Base-by-base conservation (phyloP, 30 jellyfish, hydroid and myxozoan genomes). In the Morbakka virulenta region DNA sequence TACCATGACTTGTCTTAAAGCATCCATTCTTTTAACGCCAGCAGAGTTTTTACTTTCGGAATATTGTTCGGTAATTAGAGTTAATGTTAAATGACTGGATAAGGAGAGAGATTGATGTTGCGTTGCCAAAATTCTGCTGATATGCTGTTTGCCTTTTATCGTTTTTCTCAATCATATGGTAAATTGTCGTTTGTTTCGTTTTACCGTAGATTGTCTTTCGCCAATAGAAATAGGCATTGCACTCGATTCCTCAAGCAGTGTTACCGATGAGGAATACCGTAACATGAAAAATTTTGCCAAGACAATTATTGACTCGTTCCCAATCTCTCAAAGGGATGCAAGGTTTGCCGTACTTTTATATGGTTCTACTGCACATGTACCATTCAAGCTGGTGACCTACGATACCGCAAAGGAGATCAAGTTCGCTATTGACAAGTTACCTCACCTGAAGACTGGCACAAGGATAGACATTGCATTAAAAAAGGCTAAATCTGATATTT, bases 191-290 rank as follows among this genome's bases (percentile, higher is more conserved):
- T 3, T 11, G 13, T 34, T 24, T 31, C 17, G 23, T 61, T 26
- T 28, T 29, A 13, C 72, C 36, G 3, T 51, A 89, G 97, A 83
- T 71, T 89, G 97, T 49, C 66, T 76, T 48, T 49, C 95, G 13
- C 91, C 97, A 0, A 72, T 89, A 31, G 97, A 89, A 36, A 79
- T 89, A 35, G 97, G 86, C 13, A 78, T 89, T 64, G 97, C 97
- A 2, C 50, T 89, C 74, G 97, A 89, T 52, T 89, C 97, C 13
- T 89, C 97, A 6, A 72, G 93, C 65, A 89, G 97, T 68, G 78
- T 89, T 72, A 53, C 86, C 17, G 90, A 75, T 35, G 27, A 34
- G 22, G 65, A 83, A 2, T 89, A 82, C 77, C 48, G n/a, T 13
- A 82, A 85, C 36, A 89, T 89, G 97, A 89, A 89, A 47, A 74